phyloP scores from a whole-genome alignment of 1,140 invertebrate species.

The Anadara kagoshimensis region DNA sequence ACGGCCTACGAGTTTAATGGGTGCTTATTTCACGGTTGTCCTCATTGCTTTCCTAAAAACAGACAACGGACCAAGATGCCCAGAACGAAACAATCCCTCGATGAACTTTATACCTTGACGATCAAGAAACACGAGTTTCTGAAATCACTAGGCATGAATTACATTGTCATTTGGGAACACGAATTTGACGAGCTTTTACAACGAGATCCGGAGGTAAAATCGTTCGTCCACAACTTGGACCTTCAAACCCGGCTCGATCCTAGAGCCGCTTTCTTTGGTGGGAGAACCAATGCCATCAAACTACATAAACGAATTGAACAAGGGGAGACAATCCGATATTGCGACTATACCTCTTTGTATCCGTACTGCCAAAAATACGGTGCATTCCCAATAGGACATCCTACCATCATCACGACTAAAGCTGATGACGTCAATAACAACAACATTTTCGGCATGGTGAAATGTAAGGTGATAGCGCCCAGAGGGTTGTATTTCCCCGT shows the following conservation, averaged over 20 bases:
- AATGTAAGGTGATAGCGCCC: conserved; percentile 41
- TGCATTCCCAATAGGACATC: conserved; percentile 31
- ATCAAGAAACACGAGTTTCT: conserved; percentile 24
- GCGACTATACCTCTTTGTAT: conserved; percentile 42
- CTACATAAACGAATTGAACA: not conserved
- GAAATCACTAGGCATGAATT: conserved; percentile 17
- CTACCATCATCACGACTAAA: conserved; percentile 12
- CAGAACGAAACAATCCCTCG: conserved; percentile 22
- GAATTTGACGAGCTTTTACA: conserved; percentile 21
- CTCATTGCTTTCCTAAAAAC: conserved; percentile 26
- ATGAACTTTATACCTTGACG: conserved; percentile 29
- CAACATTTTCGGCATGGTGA: conserved; percentile 51
- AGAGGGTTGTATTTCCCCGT: conserved; percentile 17
- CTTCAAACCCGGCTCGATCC: not conserved
- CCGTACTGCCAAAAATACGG: conserved; percentile 32
- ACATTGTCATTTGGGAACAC: conserved; percentile 31
- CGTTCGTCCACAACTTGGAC: conserved; percentile 1
- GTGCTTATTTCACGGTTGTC: conserved; percentile 40
- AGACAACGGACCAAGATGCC: conserved; percentile 12
- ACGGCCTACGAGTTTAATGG: too few relatives aligned
- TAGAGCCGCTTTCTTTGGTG: conserved; percentile 14
- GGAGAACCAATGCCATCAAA: conserved; percentile 7
- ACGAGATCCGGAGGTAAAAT: not conserved
- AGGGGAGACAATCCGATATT: conserved; percentile 37
- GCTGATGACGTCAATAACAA: too few relatives aligned